Evolutionary conservation across 2,888 invertebrate genomes (phyloP).

Genomic region (Tigriopus californicus): DNA sequence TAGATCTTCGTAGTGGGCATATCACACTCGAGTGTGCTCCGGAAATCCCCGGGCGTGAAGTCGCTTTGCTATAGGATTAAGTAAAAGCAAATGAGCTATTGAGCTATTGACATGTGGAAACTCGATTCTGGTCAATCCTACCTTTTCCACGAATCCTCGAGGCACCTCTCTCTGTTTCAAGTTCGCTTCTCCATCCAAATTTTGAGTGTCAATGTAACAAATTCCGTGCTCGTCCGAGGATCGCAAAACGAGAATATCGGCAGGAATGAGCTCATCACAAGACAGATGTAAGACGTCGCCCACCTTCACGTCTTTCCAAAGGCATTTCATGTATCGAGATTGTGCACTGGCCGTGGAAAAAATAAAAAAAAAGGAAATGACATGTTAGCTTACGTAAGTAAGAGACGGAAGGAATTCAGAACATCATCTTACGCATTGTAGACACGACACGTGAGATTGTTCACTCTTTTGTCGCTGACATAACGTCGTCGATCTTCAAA

Average conservation of each 20-base stretch:
- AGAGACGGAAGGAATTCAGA: not conserved
- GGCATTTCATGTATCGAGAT: slow-evolving; percentile 58
- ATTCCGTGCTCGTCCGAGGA: slow-evolving; percentile 72
- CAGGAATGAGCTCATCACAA: slow-evolving; percentile 89
- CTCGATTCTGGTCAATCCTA: too few species aligned
- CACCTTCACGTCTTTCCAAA: slow-evolving; percentile 77
- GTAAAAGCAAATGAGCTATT: slow-evolving; percentile 4
- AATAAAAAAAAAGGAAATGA: slow-evolving; percentile 6
- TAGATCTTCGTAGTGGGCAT: slow-evolving; percentile 88
- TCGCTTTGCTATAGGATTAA: slow-evolving; percentile 35
- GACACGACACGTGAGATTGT: slow-evolving; percentile 64
- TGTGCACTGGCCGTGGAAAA: slow-evolving; percentile 41
- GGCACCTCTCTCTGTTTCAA: slow-evolving; percentile 75
- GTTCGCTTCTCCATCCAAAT: slow-evolving; percentile 89
- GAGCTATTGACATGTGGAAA: not conserved
- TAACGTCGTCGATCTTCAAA: slow-evolving; percentile 80
- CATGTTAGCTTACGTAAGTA: not conserved
- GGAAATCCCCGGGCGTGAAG: slow-evolving; percentile 60
- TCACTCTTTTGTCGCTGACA: slow-evolving; percentile 78
- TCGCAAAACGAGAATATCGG: slow-evolving; percentile 72
- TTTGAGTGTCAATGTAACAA: slow-evolving; percentile 87
- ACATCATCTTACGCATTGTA: slow-evolving; percentile 8
- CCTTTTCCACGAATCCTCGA: slow-evolving; percentile 39
- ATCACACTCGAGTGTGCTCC: slow-evolving; percentile 72
- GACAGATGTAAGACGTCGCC: slow-evolving; percentile 88